Evolutionary conservation across 2,113 vertebrate species (phyloP), one percentile per base, ranked within the genome.

Genomic region (Syrrhaptes paradoxus): DNA sequence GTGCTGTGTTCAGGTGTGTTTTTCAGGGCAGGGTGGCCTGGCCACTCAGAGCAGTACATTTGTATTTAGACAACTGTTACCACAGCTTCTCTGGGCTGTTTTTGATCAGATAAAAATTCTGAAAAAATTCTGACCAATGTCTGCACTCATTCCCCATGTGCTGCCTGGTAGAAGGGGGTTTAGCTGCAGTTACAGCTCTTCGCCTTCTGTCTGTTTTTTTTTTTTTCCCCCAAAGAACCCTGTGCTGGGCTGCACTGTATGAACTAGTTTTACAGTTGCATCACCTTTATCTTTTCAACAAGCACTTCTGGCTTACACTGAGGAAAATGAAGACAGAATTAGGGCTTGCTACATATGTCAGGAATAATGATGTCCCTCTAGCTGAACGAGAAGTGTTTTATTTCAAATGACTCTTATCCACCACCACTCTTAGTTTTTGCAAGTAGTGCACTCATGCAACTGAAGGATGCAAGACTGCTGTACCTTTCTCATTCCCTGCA

Each of bases 101-200:
- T 49, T 38, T 21, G 20, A 41, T 21, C 31, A 36, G 55, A 16
- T 5, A 20, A 6, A 46, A 45, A 31, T 28, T 57, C 14, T 3
- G 8, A 58, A 63, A 17, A 19, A 29, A 10, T 1, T 11, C 36
- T 41, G 58, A 16, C 5, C 21, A 36, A 14, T 7, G 4, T 19
- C 34, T 91, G 55, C 25, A 14, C 34, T 68, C 8, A 1, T 49
- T 34, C 36, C 26, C 54, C 29, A 3, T 0, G 0, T 85, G 57
- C 31, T 61, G 19, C 21, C 11, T 58, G 21, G 18, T 16, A 36
- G 14, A 20, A 49, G n/a, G 63, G 49, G 26, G 13, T 45, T 55
- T n/a, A 38, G 57, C 46, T 58, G 48, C 63, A 63, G 12, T 4
- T 20, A 2, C 2, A 59, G 45, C 43, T 55, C 28, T 9, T 68